Conservation (phyloP, 2,113 vertebrate species). For the Clarias magur region DNA sequence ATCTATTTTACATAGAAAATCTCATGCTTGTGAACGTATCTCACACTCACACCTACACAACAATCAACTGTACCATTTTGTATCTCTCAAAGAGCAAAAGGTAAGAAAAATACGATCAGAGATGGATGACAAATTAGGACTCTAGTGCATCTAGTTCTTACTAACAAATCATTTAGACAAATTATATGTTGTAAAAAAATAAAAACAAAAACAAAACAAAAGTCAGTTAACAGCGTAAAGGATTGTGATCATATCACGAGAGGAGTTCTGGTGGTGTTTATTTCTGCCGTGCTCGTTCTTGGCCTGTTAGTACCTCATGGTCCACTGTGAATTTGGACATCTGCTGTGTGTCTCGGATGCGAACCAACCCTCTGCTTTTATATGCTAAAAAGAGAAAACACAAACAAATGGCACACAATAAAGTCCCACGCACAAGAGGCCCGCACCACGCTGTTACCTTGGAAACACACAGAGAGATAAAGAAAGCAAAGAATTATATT, state of each 20-base stretch:
- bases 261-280: conserved; percentile 16
- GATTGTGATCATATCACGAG: neutral
- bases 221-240: neutral
- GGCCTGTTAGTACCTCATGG: conserved; percentile 17
- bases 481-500: conserved; percentile 38
- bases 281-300: neutral
- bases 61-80: neutral
- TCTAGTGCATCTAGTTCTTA: neutral
- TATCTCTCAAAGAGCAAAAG: neutral
- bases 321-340: conserved; percentile 41
- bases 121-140: neutral
- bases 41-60: neutral
- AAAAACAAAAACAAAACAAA: neutral
- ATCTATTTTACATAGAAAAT: neutral
- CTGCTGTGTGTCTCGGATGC: conserved; percentile 33
- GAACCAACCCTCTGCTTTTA: conserved; percentile 46
- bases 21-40: neutral
- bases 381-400: conserved; percentile 49
- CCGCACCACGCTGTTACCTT: conserved; percentile 38
- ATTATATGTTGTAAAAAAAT: neutral
- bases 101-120: neutral
- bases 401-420: conserved; percentile 46
- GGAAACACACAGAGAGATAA: conserved; percentile 44
- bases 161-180: neutral
- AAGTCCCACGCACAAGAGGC: conserved; percentile 29